Percentiles rank a stretch among this genome's conserved stretches.
Evolutionary conservation across 2,888 invertebrate genomes (phyloP).

Genomic region (Stramonita haemastoma): DNA sequence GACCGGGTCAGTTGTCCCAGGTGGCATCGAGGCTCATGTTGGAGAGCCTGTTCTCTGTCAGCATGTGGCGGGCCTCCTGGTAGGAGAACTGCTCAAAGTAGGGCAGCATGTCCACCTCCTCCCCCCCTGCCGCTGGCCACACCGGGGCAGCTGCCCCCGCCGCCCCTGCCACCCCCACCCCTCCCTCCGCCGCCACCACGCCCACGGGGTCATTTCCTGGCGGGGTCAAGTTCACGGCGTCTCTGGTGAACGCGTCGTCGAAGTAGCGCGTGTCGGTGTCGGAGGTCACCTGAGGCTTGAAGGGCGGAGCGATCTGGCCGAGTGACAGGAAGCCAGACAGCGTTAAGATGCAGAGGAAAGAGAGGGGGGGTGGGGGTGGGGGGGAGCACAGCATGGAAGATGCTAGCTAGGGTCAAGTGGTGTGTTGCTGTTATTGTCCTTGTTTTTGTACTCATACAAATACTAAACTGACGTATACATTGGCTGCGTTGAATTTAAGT

Average conservation of each 20-base stretch:
- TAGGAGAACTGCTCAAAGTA: conserved; percentile 89
- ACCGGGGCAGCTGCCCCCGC: conserved; percentile 45
- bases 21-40: conserved; percentile 66
- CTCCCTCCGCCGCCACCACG: background rate
- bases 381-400: background rate
- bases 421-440: no score
- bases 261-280: conserved; percentile 98
- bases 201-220: conserved; percentile 45
- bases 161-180: background rate
- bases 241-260: conserved; percentile 97
- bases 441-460: background rate
- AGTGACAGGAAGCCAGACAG: background rate
- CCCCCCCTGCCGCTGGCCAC: conserved; percentile 50
- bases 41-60: conserved; percentile 61
- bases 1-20: conserved; percentile 50
- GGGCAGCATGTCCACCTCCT: conserved; percentile 75
- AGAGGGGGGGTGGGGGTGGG: background rate
- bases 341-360: background rate
- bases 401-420: background rate
- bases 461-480: background rate
- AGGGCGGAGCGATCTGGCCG: conserved; percentile 87
- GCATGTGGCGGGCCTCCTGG: conserved; percentile 76
- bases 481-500: no score
- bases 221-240: conserved; percentile 73
- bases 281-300: conserved; percentile 85